Evolutionary conservation across 92 coral and sea anemone species (phyloP).

Genomic region (Actinernus sp.): DNA sequence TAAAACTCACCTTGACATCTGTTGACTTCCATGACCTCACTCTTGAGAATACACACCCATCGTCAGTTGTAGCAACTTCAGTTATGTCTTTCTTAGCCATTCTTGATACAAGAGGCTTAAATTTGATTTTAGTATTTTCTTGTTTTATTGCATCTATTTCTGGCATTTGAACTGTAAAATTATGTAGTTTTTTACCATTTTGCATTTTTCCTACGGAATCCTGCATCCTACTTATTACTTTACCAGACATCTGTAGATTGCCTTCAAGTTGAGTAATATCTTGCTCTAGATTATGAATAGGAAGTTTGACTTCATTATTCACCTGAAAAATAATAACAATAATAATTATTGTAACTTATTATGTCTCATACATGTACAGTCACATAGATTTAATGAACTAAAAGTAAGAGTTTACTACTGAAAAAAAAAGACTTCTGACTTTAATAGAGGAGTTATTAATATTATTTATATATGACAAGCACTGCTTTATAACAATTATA

Average conservation of each 20-base stretch:
- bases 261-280: conserved; percentile 83
- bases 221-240: conserved; percentile 80
- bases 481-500: too few species aligned
- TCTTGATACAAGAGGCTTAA: background rate
- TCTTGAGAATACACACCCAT: conserved; percentile 91
- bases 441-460: too few species aligned
- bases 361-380: background rate
- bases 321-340: conserved; percentile 39
- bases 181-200: conserved; percentile 5
- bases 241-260: conserved; percentile 81
- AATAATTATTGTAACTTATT: too few species aligned
- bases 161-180: conserved; percentile 10
- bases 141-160: conserved; percentile 13
- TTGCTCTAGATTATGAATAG: conserved; percentile 79
- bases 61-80: conserved; percentile 18
- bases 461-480: too few species aligned
- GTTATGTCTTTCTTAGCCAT: conserved; percentile 3
- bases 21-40: conserved; percentile 87
- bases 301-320: conserved; percentile 70
- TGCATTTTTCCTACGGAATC: conserved; percentile 49
- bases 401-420: too few species aligned
- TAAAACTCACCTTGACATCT: conserved; percentile 93
- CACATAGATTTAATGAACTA: too few species aligned
- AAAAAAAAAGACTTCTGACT: too few species aligned
- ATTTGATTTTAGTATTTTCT: background rate